Base-by-base conservation (phyloP, 2,113 vertebrate species). In the Rhipidura dahli region DNA sequence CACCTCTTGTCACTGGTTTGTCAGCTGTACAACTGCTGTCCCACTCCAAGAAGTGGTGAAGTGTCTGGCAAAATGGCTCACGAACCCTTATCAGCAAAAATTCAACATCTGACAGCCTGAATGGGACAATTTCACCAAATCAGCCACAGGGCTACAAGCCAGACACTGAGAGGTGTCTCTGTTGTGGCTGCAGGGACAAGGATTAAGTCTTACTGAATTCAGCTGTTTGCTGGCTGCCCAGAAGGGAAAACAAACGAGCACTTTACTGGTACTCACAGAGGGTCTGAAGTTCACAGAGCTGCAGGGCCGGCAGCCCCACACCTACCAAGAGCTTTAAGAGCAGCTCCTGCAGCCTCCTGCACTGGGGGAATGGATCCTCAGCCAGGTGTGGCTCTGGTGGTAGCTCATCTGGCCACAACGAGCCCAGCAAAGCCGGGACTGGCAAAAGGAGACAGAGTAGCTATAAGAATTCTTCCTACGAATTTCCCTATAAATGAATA, bases 71-170 rank as follows among this genome's bases (percentile, higher is more conserved):
- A n/a, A 2, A 1, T 2, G 6, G 27, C 16, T 90, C 10, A 9
- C 3, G 2, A 47, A 65, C n/a, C 30, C 1, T 0, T 3, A n/a
- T 3, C 20, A 28, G 33, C 35, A 59, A 50, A 71, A 73, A 47
- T 18, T 9, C 21, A 13, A 12, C 2, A 1, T 39, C 11, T 1
- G 1, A 42, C 13, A 35, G 50, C 14, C 40, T 19, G 31, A 33
- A 44, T 0, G 1, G 45, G 39, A 19, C 19, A 15, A 3, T 6
- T 33, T n/a, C 21, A 20, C 51, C 33, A n/a, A 13, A 39, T 1
- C 5, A 68, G 44, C 30, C 83, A 27, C 6, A 63, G 39, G 15
- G 13, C 76, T 21, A 8, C 1, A 0, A 37, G 53, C 1, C 23
- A 30, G 45, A 27, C 14, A 5, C n/a, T 37, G 35, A 75, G 33